phyloP scores from a whole-genome alignment of 1,140 invertebrate species.

The Drosophila kanapiae region DNA sequence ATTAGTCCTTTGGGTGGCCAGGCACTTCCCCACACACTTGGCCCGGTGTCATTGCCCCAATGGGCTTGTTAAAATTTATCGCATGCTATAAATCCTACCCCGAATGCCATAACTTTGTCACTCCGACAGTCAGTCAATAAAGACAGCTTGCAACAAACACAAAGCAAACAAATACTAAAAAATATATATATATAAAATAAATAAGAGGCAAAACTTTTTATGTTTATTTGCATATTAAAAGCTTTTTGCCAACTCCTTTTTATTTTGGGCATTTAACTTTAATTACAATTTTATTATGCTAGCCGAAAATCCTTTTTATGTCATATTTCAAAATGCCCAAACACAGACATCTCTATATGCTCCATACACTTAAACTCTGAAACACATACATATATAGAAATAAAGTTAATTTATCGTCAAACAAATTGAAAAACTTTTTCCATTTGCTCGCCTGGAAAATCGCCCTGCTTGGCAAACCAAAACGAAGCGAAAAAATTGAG shows the following conservation, averaged over 20 bases:
- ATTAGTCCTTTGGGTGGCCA: constrained; percentile 40
- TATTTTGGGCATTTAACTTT: constrained; percentile 68
- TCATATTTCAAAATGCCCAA: constrained; percentile 70
- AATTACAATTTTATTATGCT: constrained; percentile 80
- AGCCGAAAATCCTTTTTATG: constrained; percentile 71
- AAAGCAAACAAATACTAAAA: constrained; percentile 6
- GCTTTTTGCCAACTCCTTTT: constrained; percentile 50
- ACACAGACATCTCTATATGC: constrained; percentile 15
- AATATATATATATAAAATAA: background rate
- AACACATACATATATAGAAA: constrained; percentile 35
- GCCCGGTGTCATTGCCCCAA: constrained; percentile 12
- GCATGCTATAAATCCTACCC: constrained; percentile 70
- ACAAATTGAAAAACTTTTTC: constrained; percentile 82
- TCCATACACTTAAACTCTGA: constrained; percentile 10
- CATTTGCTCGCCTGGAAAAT: constrained; percentile 71
- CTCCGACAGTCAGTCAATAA: constrained; percentile 68
- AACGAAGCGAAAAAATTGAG: constrained; percentile 26
- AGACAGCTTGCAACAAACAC: constrained; percentile 33
- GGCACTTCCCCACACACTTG: background rate
- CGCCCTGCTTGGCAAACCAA: constrained; percentile 12
- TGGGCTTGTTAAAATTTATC: constrained; percentile 74
- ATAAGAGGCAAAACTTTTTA: constrained; percentile 52
- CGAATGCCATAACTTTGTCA: constrained; percentile 77
- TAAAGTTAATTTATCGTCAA: constrained; percentile 79
- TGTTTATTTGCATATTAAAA: constrained; percentile 70